Conservation (phyloP, 2,888 invertebrate species). For the Spodoptera littoralis region DNA sequence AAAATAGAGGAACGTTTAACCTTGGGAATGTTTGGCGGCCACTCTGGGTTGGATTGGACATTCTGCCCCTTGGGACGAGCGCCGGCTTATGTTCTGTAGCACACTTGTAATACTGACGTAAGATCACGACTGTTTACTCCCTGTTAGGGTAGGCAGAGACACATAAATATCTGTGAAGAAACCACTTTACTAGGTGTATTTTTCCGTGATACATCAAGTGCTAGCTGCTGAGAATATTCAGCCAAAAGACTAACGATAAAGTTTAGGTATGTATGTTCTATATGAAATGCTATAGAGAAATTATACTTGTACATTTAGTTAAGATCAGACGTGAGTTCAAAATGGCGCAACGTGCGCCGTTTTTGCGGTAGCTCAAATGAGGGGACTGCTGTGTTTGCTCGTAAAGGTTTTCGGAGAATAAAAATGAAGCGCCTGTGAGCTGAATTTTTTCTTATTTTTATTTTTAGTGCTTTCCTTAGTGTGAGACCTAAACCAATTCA, state of each 20-base stretch:
- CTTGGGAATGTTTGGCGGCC: constrained; percentile 43
- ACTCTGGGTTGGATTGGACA: constrained; percentile 28
- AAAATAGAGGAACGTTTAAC: constrained; percentile 44
- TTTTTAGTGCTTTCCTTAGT: too few species aligned
- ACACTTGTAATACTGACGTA: constrained; percentile 20
- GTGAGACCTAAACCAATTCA: too few species aligned
- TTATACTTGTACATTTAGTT: constrained; percentile 34
- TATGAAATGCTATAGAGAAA: constrained; percentile 20
- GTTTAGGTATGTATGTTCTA: neutral
- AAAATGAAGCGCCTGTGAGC: too few species aligned
- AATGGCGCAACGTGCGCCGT: constrained; percentile 8
- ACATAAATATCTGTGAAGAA: too few species aligned
- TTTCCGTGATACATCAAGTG: too few species aligned
- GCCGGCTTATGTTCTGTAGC: constrained; percentile 13
- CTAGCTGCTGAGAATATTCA: too few species aligned
- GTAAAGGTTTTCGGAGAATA: neutral
- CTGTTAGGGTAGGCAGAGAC: too few species aligned
- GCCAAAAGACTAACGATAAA: too few species aligned
- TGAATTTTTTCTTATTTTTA: too few species aligned
- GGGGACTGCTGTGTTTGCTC: neutral
- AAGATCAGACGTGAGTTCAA: constrained; percentile 21
- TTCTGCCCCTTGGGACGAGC: constrained; percentile 28
- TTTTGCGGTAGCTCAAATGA: constrained; percentile 12
- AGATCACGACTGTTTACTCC: too few species aligned
- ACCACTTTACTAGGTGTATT: too few species aligned